Percentiles rank a stretch among this genome's conserved stretches.
Conservation (phyloP, 2,113 vertebrate species). For the Oxygymnocypris stewartii region DNA sequence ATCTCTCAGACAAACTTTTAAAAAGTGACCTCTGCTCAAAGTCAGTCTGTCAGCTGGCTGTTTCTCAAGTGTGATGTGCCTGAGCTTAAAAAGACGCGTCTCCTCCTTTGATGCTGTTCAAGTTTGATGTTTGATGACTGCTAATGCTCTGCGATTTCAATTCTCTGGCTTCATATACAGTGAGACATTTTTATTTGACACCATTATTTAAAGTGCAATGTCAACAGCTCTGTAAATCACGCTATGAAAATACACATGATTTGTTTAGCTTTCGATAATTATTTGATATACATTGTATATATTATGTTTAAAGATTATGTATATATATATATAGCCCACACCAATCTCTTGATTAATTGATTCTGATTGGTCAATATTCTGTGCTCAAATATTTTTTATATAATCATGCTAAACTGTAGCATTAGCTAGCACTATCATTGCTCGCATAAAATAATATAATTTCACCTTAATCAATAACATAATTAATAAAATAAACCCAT, state of each 20-base stretch:
- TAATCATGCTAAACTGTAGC: too few relatives aligned
- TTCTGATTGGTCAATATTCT: too few relatives aligned
- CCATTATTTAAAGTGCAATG: not conserved
- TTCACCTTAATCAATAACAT: too few relatives aligned
- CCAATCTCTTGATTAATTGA: too few relatives aligned
- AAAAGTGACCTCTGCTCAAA: slow-evolving; percentile 75
- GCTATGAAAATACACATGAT: not conserved
- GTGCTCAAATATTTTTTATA: too few relatives aligned
- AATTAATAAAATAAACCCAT: too few relatives aligned
- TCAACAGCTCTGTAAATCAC: not conserved
- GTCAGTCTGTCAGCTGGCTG: slow-evolving; percentile 67
- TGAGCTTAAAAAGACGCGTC: not conserved
- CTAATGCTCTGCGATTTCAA: not conserved
- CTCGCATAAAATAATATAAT: too few relatives aligned
- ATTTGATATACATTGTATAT: too few relatives aligned
- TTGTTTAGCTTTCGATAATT: not conserved
- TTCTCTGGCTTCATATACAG: not conserved
- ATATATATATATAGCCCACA: too few relatives aligned
- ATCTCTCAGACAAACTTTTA: slow-evolving; percentile 71
- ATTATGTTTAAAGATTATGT: too few relatives aligned
- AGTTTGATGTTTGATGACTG: not conserved
- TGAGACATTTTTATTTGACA: not conserved
- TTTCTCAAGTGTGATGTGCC: slow-evolving; percentile 21
- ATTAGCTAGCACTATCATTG: too few relatives aligned
- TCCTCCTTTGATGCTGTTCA: not conserved